Conservation (phyloP, 2,888 invertebrate genomes). For the Machimus rusticus region DNA sequence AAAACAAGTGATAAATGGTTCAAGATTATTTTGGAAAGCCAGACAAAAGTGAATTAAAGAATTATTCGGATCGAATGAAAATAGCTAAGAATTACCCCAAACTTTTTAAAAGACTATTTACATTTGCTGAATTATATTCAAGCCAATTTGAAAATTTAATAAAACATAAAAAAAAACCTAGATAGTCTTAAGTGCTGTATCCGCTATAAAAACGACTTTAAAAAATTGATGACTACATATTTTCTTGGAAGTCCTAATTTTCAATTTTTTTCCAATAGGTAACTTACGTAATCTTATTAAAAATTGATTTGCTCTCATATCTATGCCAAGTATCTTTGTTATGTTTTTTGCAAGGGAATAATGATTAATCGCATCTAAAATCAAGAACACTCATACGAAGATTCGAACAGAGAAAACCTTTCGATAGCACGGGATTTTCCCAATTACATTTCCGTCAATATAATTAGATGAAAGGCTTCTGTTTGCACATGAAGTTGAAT, state of each 20-base stretch:
- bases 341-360: background rate
- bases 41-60: background rate
- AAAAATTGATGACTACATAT: background rate
- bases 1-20: background rate
- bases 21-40: background rate
- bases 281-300: background rate
- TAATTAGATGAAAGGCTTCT: background rate
- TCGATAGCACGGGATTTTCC: background rate
- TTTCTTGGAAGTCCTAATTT: background rate
- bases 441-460: slow-evolving; percentile 15
- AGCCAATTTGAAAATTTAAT: background rate
- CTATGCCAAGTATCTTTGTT: background rate
- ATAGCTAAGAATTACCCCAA: background rate
- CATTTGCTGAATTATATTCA: background rate
- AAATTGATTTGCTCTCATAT: background rate
- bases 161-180: too few species aligned
- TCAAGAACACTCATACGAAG: background rate
- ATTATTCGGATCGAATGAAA: background rate
- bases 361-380: background rate
- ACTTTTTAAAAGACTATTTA: background rate
- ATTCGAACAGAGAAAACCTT: background rate
- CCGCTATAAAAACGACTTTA: background rate
- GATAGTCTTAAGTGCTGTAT: too few species aligned
- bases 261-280: background rate
- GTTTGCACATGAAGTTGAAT: background rate